phyloP scores from a whole-genome alignment of 1,140 invertebrate species.

The Helicoverpa armigera region DNA sequence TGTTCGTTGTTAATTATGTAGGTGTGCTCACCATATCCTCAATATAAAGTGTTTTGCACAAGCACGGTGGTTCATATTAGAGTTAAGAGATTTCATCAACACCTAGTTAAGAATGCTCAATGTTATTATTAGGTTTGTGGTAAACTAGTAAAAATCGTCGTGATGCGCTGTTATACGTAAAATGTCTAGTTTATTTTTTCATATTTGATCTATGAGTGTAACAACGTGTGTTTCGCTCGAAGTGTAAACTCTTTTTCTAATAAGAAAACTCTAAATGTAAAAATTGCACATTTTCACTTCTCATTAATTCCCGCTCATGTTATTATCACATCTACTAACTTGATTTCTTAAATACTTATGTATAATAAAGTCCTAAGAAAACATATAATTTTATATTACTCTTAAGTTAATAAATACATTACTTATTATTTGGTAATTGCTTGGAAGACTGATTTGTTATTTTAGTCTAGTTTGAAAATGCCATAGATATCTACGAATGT shows the following conservation, averaged over 20 bases:
- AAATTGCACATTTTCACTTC: conserved; percentile 44
- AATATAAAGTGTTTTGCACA: conserved; percentile 74
- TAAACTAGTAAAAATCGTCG: conserved; percentile 53
- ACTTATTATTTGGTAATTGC: conserved; percentile 82
- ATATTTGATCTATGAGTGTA: conserved; percentile 49
- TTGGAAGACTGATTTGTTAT: conserved; percentile 86
- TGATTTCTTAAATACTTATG: conserved; percentile 25
- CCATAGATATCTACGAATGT: conserved; percentile 79
- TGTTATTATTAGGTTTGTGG: conserved; percentile 62
- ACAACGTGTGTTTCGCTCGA: conserved; percentile 34
- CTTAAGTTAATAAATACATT: conserved; percentile 74
- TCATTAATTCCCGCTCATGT: conserved; percentile 2
- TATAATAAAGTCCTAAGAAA: conserved; percentile 52
- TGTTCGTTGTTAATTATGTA: conserved; percentile 80
- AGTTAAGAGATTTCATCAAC: conserved; percentile 65
- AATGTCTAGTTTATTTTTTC: conserved; percentile 53
- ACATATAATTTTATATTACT: conserved; percentile 69
- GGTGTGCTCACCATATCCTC: conserved; percentile 72
- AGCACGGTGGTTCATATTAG: conserved; percentile 79
- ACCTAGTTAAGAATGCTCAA: conserved; percentile 81
- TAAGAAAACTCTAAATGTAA: conserved; percentile 45
- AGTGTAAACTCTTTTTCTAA: conserved; percentile 29
- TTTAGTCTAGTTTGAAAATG: conserved; percentile 86
- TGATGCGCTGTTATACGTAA: conserved; percentile 63
- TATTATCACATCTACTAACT: conserved; percentile 40